Evolutionary conservation across 2,113 vertebrate species (phyloP).

Genomic region (Eulemur macaco): DNA sequence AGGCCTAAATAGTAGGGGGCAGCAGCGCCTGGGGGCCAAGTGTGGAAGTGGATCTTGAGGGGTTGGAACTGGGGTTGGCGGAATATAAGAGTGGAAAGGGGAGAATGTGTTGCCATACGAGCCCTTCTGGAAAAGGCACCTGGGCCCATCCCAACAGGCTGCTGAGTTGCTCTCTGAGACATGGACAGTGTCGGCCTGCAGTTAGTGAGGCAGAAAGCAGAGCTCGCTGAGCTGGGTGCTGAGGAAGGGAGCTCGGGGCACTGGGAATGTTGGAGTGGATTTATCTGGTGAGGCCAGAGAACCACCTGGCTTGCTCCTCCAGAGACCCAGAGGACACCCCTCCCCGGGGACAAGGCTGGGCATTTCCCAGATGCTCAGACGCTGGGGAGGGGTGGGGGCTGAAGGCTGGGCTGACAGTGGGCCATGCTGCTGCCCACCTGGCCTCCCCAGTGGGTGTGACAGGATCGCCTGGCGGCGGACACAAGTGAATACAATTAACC

Average conservation of each 20-base stretch:
- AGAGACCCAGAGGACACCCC: not conserved
- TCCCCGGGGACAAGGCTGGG: not conserved
- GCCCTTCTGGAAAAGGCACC: not conserved
- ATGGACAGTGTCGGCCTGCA: no score
- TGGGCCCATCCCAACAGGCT: fast-evolving
- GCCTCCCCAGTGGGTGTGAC: not conserved
- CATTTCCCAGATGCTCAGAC: not conserved
- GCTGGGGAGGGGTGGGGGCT: not conserved
- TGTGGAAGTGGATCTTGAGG: not conserved
- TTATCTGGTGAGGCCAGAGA: not conserved
- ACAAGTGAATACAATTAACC: no score
- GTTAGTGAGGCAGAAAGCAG: not conserved
- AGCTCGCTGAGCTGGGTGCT: not conserved
- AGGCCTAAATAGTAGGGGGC: no score
- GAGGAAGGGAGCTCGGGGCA: not conserved
- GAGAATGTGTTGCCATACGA: not conserved
- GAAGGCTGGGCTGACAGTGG: not conserved
- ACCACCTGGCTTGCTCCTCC: no score
- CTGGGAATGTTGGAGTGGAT: not conserved
- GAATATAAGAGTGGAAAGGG: not conserved
- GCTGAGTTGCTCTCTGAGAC: not conserved
- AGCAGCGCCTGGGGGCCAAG: fast-evolving
- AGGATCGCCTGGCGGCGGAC: fast-evolving
- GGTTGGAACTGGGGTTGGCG: not conserved
- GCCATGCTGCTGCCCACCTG: fast-evolving